phyloP scores from a whole-genome alignment of 2,113 vertebrate species.

The Tapirus terrestris region DNA sequence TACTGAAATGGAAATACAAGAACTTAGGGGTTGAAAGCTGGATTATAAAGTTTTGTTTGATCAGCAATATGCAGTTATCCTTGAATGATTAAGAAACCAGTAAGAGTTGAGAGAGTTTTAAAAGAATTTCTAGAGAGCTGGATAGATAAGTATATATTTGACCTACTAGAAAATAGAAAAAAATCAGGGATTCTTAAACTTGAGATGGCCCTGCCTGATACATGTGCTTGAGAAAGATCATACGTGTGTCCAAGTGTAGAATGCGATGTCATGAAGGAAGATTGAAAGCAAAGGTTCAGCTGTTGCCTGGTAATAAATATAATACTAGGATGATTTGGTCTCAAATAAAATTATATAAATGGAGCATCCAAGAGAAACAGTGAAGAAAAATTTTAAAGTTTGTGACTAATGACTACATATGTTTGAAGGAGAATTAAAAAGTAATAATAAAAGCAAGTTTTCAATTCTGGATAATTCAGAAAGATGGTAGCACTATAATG shows the following conservation, averaged over 20 bases:
- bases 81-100: neutral
- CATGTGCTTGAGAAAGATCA: neutral
- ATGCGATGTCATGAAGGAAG: neutral
- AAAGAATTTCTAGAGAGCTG: neutral
- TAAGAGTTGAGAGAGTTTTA: neutral
- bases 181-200: neutral
- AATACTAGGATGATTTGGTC: neutral
- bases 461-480: neutral
- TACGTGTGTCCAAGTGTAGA: rapidly evolving
- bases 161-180: neutral
- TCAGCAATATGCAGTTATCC: neutral
- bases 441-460: neutral
- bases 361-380: neutral
- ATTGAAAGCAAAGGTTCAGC: neutral
- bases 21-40: neutral
- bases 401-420: neutral
- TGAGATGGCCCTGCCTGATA: neutral
- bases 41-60: neutral
- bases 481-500: neutral
- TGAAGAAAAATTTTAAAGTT: neutral
- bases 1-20: neutral
- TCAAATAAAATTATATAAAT: neutral
- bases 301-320: neutral
- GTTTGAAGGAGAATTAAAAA: neutral
- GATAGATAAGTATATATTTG: neutral